Percentiles rank a stretch among this genome's conserved stretches.
Evolutionary conservation across 2,797 vertebrate species (phyloP).

Genomic region (Spheniscus humboldti): DNA sequence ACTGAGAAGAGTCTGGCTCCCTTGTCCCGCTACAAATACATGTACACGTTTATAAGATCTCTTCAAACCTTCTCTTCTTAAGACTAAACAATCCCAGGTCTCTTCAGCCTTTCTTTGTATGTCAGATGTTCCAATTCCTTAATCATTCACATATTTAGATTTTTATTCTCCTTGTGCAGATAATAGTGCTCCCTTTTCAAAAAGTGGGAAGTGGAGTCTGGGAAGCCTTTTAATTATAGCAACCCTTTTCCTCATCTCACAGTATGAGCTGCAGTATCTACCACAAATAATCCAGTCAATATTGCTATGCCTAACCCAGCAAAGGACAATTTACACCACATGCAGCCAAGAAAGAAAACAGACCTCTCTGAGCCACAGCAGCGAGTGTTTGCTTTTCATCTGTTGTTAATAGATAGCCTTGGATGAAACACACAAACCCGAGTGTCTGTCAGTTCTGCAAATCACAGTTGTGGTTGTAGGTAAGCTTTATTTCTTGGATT

Average conservation of each 20-base stretch:
- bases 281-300: constrained; percentile 4
- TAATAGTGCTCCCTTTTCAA: background rate
- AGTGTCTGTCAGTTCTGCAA: background rate
- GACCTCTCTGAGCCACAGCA: background rate
- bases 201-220: constrained; percentile 13
- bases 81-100: background rate
- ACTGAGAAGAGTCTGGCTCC: background rate
- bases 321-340: constrained; percentile 4
- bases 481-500: background rate
- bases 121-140: background rate
- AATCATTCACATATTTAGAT: background rate
- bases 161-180: background rate
- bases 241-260: background rate
- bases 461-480: background rate
- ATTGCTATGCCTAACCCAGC: background rate
- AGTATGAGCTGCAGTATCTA: background rate
- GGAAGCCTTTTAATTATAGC: constrained; percentile 21
- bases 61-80: background rate
- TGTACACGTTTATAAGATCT: background rate
- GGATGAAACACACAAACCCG: background rate
- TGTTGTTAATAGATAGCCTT: background rate
- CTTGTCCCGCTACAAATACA: background rate
- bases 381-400: background rate
- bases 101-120: background rate
- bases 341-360: constrained; percentile 12